Conservation (phyloP, 2,113 vertebrate genomes). For the Tragelaphus buxtoni region DNA sequence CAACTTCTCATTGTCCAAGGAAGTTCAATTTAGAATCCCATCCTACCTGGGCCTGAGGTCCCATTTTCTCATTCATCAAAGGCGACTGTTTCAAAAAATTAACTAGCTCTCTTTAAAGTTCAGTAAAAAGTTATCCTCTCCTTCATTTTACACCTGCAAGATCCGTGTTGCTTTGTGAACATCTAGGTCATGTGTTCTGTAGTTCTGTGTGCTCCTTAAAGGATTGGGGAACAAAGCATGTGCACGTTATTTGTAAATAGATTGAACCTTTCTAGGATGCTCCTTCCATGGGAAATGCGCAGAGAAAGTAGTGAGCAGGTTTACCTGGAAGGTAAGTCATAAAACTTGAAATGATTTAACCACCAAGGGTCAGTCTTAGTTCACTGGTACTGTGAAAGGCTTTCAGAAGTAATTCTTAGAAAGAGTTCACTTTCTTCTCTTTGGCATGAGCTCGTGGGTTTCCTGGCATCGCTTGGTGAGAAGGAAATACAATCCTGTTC, state of each 20-base stretch:
- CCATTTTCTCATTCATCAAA: background rate
- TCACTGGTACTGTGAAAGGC: background rate
- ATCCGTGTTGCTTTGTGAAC: background rate
- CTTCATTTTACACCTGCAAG: background rate
- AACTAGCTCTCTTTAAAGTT: background rate
- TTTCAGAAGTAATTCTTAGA: background rate
- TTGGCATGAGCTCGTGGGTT: background rate
- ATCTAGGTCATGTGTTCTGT: background rate
- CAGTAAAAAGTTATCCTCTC: background rate
- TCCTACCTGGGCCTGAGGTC: background rate
- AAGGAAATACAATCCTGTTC: background rate
- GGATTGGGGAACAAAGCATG: background rate
- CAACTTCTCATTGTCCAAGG: conserved; percentile 18
- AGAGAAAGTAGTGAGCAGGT: background rate
- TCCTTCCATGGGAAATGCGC: background rate
- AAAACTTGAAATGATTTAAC: background rate
- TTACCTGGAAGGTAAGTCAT: background rate
- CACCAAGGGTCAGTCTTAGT: background rate
- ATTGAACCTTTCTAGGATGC: background rate
- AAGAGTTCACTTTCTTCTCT: background rate
- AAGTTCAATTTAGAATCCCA: background rate
- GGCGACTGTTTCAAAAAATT: background rate
- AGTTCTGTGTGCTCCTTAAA: background rate
- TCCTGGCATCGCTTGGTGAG: background rate
- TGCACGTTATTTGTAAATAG: background rate